Evolutionary conservation across 2,888 invertebrate genomes (phyloP).

Genomic region (Melanostoma scalare): DNA sequence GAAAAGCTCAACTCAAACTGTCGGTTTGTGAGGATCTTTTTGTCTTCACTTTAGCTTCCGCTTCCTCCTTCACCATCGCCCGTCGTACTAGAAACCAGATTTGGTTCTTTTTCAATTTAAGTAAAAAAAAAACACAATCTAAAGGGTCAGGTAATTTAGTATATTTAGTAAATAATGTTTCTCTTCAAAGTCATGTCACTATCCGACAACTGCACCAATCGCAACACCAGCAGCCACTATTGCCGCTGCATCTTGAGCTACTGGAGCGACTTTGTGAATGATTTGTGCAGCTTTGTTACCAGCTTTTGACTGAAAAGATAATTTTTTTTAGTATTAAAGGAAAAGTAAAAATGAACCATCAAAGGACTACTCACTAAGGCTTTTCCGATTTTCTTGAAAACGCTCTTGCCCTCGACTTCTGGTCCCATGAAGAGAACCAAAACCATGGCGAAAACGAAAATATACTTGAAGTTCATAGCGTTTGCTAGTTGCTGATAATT

Average conservation of each 20-base stretch:
- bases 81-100: no score
- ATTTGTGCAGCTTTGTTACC: conserved; percentile 48
- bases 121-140: no score
- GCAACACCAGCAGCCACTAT: conserved; percentile 54
- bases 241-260: conserved; percentile 58
- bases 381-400: conserved; percentile 55
- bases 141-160: no score
- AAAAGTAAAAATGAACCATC: neutral
- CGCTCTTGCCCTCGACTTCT: conserved; percentile 43
- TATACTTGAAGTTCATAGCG: conserved; percentile 57
- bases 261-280: conserved; percentile 43
- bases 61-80: no score
- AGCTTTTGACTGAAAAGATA: conserved; percentile 41
- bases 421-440: conserved; percentile 45
- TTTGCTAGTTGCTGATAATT: no score
- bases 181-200: conserved; percentile 2
- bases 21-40: no score
- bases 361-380: conserved; percentile 45
- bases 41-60: no score
- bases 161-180: no score
- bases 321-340: neutral
- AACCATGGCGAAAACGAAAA: conserved; percentile 49
- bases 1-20: no score
- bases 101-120: no score
- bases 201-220: conserved; percentile 55